Conservation (phyloP, 2,113 vertebrate genomes). For the Fulmarus glacialis region DNA sequence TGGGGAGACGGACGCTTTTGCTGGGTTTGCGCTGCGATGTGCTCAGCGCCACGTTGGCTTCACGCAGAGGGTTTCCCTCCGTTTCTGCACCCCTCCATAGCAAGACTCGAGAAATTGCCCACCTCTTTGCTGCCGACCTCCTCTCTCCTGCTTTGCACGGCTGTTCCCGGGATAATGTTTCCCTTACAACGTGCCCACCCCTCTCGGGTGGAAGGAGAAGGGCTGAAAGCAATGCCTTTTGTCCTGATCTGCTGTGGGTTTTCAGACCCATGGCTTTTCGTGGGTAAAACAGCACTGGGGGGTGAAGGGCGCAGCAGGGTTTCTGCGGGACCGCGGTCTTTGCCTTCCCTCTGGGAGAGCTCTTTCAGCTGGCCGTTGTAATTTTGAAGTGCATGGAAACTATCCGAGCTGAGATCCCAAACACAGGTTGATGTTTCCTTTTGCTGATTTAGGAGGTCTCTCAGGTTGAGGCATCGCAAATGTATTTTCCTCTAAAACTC, state of each 20-base stretch:
- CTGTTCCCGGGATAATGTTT: background rate
- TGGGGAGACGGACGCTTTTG: accelerated
- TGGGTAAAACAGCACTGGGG: background rate
- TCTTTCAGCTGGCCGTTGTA: background rate
- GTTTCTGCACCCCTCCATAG: accelerated
- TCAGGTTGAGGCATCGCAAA: background rate
- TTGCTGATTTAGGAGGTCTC: background rate
- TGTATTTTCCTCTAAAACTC: background rate
- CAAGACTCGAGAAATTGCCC: background rate
- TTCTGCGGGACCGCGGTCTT: accelerated
- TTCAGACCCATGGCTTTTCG: background rate
- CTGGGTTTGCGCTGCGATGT: background rate
- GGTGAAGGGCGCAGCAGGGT: background rate
- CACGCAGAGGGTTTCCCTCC: background rate
- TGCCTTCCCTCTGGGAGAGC: background rate
- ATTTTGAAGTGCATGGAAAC: accelerated
- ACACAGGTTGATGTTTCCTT: accelerated
- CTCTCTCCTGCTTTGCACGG: background rate
- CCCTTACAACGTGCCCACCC: background rate
- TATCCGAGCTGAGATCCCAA: background rate
- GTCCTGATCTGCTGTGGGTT: background rate
- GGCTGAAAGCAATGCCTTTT: background rate
- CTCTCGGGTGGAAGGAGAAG: background rate
- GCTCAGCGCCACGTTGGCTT: accelerated
- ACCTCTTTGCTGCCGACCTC: background rate